Conservation (phyloP, 2,888 invertebrate genomes). For the Hedychridium roseum region DNA sequence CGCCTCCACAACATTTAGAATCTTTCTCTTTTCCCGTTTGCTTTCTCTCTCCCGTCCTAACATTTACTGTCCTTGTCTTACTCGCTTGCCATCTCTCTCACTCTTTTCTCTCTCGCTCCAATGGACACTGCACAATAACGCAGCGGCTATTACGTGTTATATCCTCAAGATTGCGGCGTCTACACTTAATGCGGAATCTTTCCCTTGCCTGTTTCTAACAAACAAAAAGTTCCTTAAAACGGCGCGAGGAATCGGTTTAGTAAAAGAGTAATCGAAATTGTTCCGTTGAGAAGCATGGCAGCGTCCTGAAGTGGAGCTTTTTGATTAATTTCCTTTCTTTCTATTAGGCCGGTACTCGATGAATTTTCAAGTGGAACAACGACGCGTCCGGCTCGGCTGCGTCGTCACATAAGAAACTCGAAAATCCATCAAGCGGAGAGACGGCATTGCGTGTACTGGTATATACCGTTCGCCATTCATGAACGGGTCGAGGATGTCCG, state of each 20-base stretch:
- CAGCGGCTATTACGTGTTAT: slow-evolving; percentile 32
- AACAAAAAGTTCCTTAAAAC: no score
- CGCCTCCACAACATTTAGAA: slow-evolving; percentile 47
- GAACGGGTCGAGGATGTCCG: slow-evolving; percentile 33
- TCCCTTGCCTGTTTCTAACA: no score
- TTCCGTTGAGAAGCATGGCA: no score
- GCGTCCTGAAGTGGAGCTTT: no score
- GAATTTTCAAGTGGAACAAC: no score
- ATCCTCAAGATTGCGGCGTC: slow-evolving; percentile 22
- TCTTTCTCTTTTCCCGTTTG: slow-evolving; percentile 24
- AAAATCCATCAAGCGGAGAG: slow-evolving; percentile 17
- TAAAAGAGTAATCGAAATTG: no score
- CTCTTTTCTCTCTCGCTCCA: slow-evolving; percentile 14
- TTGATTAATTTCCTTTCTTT: slow-evolving; percentile 5
- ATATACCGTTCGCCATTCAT: slow-evolving; percentile 25
- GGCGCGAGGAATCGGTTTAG: no score
- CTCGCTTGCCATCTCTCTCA: slow-evolving; percentile 13
- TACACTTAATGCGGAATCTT: slow-evolving; percentile 1
- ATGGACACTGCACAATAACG: slow-evolving; percentile 22
- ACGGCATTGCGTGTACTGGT: slow-evolving; percentile 6
- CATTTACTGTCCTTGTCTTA: slow-evolving; percentile 8
- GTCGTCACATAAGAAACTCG: slow-evolving; percentile 21
- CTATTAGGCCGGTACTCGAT: no score
- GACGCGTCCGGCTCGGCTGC: no score
- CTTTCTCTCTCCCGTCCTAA: slow-evolving; percentile 9